These are phyloP conservation scores for Tolmerus cingulatus DNA, from an alignment of 2,888 invertebrate genomes.

Conservation along the genomic window DNA sequence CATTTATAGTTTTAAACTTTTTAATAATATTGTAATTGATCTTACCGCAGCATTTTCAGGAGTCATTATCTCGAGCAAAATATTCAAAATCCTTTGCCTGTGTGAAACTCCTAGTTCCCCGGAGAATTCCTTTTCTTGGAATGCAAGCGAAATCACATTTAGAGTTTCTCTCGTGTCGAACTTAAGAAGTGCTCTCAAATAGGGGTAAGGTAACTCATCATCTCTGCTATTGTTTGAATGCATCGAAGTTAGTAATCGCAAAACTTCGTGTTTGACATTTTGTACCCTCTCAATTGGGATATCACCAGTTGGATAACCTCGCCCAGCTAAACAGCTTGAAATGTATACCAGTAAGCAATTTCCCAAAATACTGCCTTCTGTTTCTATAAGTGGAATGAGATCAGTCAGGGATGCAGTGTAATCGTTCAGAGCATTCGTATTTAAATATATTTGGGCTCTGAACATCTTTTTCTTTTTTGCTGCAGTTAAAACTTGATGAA, in stretches of 20 bases:
- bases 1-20: not conserved
- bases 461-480: constrained; percentile 60
- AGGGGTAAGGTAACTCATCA: constrained; percentile 74
- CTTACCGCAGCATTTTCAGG: constrained; percentile 73
- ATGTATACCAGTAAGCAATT: constrained; percentile 86
- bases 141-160: constrained; percentile 84
- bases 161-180: constrained; percentile 87
- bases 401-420: constrained; percentile 78
- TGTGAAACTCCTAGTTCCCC: constrained; percentile 76
- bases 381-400: constrained; percentile 67
- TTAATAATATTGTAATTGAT: constrained; percentile 44
- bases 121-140: constrained; percentile 81
- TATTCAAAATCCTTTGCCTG: constrained; percentile 79
- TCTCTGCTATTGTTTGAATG: constrained; percentile 71
- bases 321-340: constrained; percentile 86
- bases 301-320: constrained; percentile 81
- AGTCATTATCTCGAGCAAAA: constrained; percentile 77
- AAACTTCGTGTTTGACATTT: constrained; percentile 77
- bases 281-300: constrained; percentile 71
- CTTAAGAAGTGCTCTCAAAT: constrained; percentile 75
- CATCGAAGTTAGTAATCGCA: constrained; percentile 73
- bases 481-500: constrained; percentile 71
- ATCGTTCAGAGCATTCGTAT: constrained; percentile 79
- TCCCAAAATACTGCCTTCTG: constrained; percentile 70
- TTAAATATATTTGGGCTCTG: constrained; percentile 71